Conservation (phyloP, 1,140 invertebrate genomes). For the Papilio polytes region DNA sequence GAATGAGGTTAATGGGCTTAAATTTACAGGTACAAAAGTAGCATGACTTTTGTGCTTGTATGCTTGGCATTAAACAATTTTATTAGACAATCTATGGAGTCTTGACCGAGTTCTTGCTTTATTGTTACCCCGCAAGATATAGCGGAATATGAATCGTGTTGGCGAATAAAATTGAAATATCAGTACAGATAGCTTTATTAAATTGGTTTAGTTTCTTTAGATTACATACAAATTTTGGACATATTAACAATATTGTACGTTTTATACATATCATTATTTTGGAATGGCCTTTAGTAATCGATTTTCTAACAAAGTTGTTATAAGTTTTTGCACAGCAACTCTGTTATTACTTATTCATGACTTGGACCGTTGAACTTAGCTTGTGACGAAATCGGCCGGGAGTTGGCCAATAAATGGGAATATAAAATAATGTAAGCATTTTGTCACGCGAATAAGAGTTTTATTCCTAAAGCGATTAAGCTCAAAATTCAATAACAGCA, state of each 20-base stretch:
- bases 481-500: constrained; percentile 48
- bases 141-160: background rate
- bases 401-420: constrained; percentile 66
- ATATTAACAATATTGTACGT: constrained; percentile 33
- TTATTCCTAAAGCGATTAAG: constrained; percentile 48
- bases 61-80: constrained; percentile 10
- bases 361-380: constrained; percentile 46
- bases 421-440: constrained; percentile 52
- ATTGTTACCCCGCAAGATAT: background rate
- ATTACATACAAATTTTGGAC: background rate
- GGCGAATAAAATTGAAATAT: background rate
- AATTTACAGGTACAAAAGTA: constrained; percentile 27
- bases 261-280: background rate
- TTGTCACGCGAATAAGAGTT: constrained; percentile 52
- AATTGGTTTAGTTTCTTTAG: background rate
- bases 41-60: constrained; percentile 13
- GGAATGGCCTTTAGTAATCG: constrained; percentile 36
- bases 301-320: constrained; percentile 53
- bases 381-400: constrained; percentile 64
- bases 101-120: constrained; percentile 10
- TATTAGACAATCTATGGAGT: constrained; percentile 7
- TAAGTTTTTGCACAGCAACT: constrained; percentile 57
- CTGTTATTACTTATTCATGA: constrained; percentile 39
- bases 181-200: background rate
- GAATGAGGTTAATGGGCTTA: constrained; percentile 27